Percentiles rank a stretch among this genome's conserved stretches.
These are phyloP conservation scores for Cetonia aurata DNA, from an alignment of 2,888 invertebrate genomes.

Conservation along the genomic window DNA sequence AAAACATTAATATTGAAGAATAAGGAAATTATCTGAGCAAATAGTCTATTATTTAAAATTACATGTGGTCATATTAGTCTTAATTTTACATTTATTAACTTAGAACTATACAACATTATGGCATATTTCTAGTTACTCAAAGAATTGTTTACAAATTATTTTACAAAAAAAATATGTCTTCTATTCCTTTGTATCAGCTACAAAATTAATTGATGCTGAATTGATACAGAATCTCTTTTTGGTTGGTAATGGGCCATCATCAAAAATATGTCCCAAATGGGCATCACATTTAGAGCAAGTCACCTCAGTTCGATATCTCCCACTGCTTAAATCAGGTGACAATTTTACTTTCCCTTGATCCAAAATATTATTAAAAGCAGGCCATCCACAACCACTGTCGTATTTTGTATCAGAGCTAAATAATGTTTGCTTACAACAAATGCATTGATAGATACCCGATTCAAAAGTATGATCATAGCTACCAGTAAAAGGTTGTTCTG, in stretches of 20 bases:
- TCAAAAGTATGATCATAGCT: conserved; percentile 91
- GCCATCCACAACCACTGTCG: conserved; percentile 98
- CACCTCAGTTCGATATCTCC: conserved; percentile 96
- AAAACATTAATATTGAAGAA: too few species aligned
- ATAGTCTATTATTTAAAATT: too few species aligned
- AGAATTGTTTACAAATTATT: too few species aligned
- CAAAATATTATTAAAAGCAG: conserved; percentile 94
- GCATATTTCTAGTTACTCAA: too few species aligned
- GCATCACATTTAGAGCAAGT: conserved; percentile 93
- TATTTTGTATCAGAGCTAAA: conserved; percentile 96
- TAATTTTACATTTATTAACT: too few species aligned
- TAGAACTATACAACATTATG: too few species aligned
- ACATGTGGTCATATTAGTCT: too few species aligned
- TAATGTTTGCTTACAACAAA: conserved; percentile 91
- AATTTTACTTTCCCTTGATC: conserved; percentile 89
- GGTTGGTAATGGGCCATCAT: conserved; percentile 95
- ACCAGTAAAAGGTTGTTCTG: conserved; percentile 87
- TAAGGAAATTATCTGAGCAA: too few species aligned
- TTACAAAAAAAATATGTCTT: too few species aligned
- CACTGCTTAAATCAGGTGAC: conserved; percentile 89
- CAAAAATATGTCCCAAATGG: conserved; percentile 97
- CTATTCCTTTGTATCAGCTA: conserved; percentile 62
- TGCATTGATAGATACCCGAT: conserved; percentile 90
- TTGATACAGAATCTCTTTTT: conserved; percentile 97
- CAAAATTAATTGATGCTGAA: conserved; percentile 88